Conservation (phyloP, 37 sponge, comb jelly and placozoan species). For the Cliona cf. orientalis region DNA sequence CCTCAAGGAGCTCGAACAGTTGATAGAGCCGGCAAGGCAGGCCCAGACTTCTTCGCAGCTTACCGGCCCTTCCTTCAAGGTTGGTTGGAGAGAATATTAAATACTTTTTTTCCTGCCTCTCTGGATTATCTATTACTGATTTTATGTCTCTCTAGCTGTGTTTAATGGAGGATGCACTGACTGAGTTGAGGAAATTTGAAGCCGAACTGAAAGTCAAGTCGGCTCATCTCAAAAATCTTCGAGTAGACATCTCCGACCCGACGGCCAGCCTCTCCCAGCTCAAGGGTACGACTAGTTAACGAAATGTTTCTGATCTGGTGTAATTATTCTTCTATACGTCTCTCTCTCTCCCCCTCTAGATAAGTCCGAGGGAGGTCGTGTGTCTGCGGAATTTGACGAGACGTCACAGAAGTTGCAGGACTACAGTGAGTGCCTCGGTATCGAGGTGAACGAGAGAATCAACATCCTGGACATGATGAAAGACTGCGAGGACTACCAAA, state of each 20-base stretch:
- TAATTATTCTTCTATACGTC: too few species aligned
- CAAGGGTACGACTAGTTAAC: slow-evolving; percentile 79
- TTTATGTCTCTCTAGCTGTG: slow-evolving; percentile 32
- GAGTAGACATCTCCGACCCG: slow-evolving; percentile 67
- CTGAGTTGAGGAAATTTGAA: slow-evolving; percentile 77
- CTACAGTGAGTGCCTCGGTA: slow-evolving; percentile 60
- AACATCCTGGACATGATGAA: slow-evolving; percentile 66
- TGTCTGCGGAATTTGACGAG: slow-evolving; percentile 65
- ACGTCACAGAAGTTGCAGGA: slow-evolving; percentile 76
- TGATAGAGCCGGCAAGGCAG: slow-evolving; percentile 34
- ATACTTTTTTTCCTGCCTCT: not conserved
- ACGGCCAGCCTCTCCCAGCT: slow-evolving; percentile 55
- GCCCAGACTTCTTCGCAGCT: not conserved
- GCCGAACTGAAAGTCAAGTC: slow-evolving; percentile 80
- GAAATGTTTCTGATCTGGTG: too few species aligned
- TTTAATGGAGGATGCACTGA: slow-evolving; percentile 64
- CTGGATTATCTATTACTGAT: not conserved
- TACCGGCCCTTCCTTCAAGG: slow-evolving; percentile 69
- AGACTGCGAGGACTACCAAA: slow-evolving; percentile 39
- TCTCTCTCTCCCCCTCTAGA: too few species aligned
- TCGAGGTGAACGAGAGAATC: slow-evolving; percentile 78
- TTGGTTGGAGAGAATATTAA: not conserved
- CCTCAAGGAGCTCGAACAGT: slow-evolving; percentile 52
- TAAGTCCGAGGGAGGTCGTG: slow-evolving; percentile 77
- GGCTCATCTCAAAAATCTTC: slow-evolving; percentile 42